These are phyloP conservation scores for Brachionus plicatilis DNA, from an alignment of 1,140 invertebrate species.

Conservation along the genomic window DNA sequence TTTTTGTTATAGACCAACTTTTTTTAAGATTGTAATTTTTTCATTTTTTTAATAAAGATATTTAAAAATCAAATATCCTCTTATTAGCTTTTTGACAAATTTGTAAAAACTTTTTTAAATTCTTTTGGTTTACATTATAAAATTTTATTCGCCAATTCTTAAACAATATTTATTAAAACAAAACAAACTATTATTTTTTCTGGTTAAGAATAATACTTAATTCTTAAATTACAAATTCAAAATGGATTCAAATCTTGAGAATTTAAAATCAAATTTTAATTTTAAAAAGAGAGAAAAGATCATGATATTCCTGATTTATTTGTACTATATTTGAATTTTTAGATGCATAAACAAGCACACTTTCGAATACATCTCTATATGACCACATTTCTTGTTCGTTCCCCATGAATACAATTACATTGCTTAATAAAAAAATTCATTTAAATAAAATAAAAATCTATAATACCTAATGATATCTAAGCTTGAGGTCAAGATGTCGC, in stretches of 20 bases:
- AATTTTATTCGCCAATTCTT: not conserved
- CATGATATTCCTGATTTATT: not conserved
- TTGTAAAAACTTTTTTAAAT: not conserved
- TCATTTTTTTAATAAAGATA: too few relatives aligned
- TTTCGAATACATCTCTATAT: not conserved
- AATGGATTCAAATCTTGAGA: not conserved
- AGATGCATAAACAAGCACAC: not conserved
- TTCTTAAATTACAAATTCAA: not conserved
- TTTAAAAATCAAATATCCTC: too few relatives aligned
- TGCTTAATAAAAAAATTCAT: not conserved
- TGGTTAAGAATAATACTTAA: not conserved
- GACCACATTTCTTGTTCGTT: not conserved
- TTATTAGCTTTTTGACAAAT: too few relatives aligned
- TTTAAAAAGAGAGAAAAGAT: not conserved
- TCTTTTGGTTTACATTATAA: not conserved
- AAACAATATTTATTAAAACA: not conserved
- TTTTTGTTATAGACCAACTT: too few relatives aligned
- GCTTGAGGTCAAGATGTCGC: not conserved
- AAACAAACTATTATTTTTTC: not conserved
- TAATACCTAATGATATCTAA: not conserved
- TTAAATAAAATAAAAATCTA: not conserved
- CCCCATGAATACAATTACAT: not conserved
- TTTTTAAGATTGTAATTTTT: too few relatives aligned
- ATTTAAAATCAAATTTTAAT: not conserved
- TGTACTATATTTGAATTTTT: not conserved